Evolutionary conservation across 2,888 invertebrate genomes (phyloP).

Genomic region (Ichneumon xanthorius): DNA sequence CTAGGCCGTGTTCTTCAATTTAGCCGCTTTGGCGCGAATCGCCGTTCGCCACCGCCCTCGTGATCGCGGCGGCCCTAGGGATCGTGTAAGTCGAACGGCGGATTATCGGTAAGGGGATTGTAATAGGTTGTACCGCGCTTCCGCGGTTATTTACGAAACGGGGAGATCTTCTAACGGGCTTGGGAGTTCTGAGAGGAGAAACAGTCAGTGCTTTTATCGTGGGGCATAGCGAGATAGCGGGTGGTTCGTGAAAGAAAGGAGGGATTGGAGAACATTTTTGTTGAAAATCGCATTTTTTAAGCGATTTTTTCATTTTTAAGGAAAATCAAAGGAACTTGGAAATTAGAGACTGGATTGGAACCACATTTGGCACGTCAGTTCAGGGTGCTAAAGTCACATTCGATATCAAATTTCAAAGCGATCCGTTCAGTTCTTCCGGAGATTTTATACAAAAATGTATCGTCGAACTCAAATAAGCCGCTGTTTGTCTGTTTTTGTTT

Average conservation of each 20-base stretch:
- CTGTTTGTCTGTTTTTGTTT: no score
- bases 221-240: not conserved
- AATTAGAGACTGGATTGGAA: not conserved
- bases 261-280: not conserved
- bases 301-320: not conserved
- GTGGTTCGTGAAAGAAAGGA: not conserved
- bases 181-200: not conserved
- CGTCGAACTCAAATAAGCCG: no score
- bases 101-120: slow-evolving; percentile 36
- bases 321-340: not conserved
- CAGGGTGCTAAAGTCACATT: no score
- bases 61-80: not conserved
- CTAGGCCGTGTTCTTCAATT: slow-evolving; percentile 72
- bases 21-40: slow-evolving; percentile 75
- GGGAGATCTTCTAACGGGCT: slow-evolving; percentile 10
- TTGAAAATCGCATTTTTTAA: not conserved
- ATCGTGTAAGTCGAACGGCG: slow-evolving; percentile 8
- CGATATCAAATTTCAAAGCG: no score
- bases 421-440: no score
- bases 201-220: not conserved
- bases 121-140: slow-evolving; percentile 41
- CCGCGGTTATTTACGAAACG: slow-evolving; percentile 72
- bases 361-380: not conserved
- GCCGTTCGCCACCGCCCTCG: slow-evolving; percentile 57
- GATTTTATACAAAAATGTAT: no score